phyloP scores from a whole-genome alignment of 2,888 invertebrate species.

The Mechanitis mazaeus region DNA sequence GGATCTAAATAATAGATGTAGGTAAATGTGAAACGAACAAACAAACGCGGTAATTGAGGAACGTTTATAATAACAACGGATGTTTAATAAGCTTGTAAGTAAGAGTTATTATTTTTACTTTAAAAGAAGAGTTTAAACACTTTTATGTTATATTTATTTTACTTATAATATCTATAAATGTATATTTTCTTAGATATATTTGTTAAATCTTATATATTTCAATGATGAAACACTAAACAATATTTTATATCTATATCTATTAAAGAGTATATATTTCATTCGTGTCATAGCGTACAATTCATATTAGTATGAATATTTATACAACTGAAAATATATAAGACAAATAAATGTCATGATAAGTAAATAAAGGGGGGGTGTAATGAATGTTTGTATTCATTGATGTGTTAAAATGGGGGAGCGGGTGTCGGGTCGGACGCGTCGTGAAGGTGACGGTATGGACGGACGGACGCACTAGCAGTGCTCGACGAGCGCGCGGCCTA shows the following conservation, averaged over 20 bases:
- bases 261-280: too few species aligned
- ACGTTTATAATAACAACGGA: slow-evolving; percentile 68
- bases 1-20: slow-evolving; percentile 51
- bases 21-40: slow-evolving; percentile 53
- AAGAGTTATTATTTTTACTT: slow-evolving; percentile 17
- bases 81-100: slow-evolving; percentile 41
- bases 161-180: too few species aligned
- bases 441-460: slow-evolving; percentile 28
- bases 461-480: slow-evolving; percentile 50
- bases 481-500: slow-evolving; percentile 63
- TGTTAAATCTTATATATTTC: too few species aligned
- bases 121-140: slow-evolving; percentile 9
- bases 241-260: too few species aligned
- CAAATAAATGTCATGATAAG: neutral
- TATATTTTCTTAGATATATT: too few species aligned
- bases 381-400: slow-evolving; percentile 34
- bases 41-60: slow-evolving; percentile 57
- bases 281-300: neutral
- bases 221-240: too few species aligned
- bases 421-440: slow-evolving; percentile 25
- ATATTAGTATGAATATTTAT: neutral
- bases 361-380: slow-evolving; percentile 17
- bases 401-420: slow-evolving; percentile 36
- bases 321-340: neutral
- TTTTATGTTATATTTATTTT: too few species aligned